Evolutionary conservation across 2,797 vertebrate genomes (phyloP), one percentile per base, ranked within the genome.

Genomic region (Rhyacichthys aspro): DNA sequence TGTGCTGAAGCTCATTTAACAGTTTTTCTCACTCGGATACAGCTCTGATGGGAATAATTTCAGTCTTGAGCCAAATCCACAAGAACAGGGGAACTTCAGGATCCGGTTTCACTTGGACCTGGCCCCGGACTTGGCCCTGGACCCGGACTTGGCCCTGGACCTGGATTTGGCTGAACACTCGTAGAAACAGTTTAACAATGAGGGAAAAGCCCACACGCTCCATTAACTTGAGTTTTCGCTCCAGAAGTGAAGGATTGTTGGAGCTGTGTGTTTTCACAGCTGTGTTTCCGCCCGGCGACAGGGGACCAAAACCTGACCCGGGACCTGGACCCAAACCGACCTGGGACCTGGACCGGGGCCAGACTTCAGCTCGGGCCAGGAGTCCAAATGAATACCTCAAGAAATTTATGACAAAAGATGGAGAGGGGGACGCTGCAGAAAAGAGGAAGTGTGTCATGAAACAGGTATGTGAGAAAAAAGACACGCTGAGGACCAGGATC

Each of bases 221-320:
- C 83, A 87, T 90, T 90, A 79, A 88, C 84, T 89, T 78, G 70
- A 66, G 61, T 58, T 62, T 81, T 77, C 41, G 50, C 68, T 76
- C 78, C 28, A 14, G 10, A 28, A 28, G 23, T n/a, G 3, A 28
- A 47, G 47, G 11, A 16, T 49, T 49, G 47, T 36, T 9, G 28
- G 34, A 15, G 32, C 45, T n/a, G 33, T 45, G 83, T 92, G 90
- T 93, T 92, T 92, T 89, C 81, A 90, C 92, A 93, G 92, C 90
- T 93, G 92, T 49, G 47, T 49, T 34, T 49, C 47, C 47, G 45
- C 45, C 45, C 45, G 12, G 45, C 45, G 45, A 47, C 45, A 47
- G 23, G 45, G 45, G 45, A 47, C 45, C 9, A 17, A 10, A 45
- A 17, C 12, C 34, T 2, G 7, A 2, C 34, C 8, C 8, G 19